A percentile compares a stretch with the other conserved stretches of the same genome.
phyloP scores from a whole-genome alignment of 2,797 vertebrate species.

The Catostomus latipinnis region DNA sequence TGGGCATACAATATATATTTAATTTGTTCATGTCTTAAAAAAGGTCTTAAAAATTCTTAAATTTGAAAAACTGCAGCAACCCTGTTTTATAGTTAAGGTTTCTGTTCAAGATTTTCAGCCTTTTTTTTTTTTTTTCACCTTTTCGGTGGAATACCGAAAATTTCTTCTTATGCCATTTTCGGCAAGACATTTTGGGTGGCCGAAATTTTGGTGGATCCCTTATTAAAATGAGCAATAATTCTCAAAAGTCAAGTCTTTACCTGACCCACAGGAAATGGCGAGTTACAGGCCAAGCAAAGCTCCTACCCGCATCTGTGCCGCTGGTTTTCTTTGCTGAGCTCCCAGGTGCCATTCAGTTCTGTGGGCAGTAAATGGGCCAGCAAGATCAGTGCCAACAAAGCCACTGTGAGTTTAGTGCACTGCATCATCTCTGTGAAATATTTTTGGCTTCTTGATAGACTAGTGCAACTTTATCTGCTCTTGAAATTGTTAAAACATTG shows the following conservation, averaged over 20 bases:
- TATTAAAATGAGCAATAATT: background rate
- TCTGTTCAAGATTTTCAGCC: no score
- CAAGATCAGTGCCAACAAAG: slow-evolving; percentile 57
- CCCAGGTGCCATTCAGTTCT: slow-evolving; percentile 83
- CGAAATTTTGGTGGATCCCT: background rate
- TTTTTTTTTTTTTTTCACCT: no score
- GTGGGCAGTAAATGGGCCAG: slow-evolving; percentile 83
- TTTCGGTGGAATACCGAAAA: no score
- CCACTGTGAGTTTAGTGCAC: slow-evolving; percentile 55
- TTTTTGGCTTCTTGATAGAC: background rate
- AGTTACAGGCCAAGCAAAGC: slow-evolving; percentile 75
- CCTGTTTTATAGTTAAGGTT: no score
- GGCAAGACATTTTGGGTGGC: no score
- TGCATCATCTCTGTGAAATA: background rate
- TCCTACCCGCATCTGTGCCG: slow-evolving; percentile 84
- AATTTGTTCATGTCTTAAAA: no score
- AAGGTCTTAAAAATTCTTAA: no score
- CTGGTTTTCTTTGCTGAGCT: slow-evolving; percentile 92
- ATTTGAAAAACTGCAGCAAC: no score
- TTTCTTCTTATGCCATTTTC: no score
- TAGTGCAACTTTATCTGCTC: background rate
- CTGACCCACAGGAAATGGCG: slow-evolving; percentile 72
- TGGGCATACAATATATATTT: no score
- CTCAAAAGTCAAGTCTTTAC: background rate
- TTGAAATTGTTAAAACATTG: background rate